Base-by-base conservation (phyloP, 1,140 invertebrate genomes). In the Papilio helenus region DNA sequence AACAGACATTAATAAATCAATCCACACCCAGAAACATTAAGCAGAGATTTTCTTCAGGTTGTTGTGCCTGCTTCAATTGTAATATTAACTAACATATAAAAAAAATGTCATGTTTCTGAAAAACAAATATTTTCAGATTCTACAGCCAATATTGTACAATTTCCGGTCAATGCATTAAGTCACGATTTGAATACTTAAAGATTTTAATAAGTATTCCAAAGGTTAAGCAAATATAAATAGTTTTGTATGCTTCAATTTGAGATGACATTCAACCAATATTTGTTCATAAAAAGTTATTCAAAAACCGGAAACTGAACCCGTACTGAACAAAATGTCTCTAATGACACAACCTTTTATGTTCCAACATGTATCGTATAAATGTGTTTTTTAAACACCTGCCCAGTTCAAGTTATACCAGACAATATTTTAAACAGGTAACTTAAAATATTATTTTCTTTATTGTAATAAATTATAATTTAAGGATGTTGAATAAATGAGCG, bases 401-500 rank as follows among this genome's bases (percentile, higher is more conserved):
- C 61, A 29, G 14, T 68, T 68, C 61, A 29, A 16, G 16, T 68
- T 68, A 68, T 29, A 68, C 12, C 61, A 1, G 26, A 68, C 0
- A 29, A 68, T 34, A 29, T 29, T 68, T 68, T 68, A 68, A 68
- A 68, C 26, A 34, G 29, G 61, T 18, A 68, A 29, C 26, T 68
- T 68, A 34, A 8, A 29, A 68, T 68, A 16, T 34, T 68, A 68
- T 29, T 29, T 16, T 68, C 61, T 68, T 68, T 68, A 68, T 68
- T 68, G 14, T 68, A 68, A 68, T 68, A 68, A 68, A 68, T 68
- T 68, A 68, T 68, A 68, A 68, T 68, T 68, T 68, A 68, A 68
- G 61, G 61, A 68, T 68, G 61, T 68, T 29, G 26, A 68, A 68
- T 68, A 68, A 68, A 34, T 29, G 61, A 68, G 61, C 61, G 26